A percentile compares a stretch with the other conserved stretches of the same genome.
Conservation (phyloP, 1,140 invertebrate genomes). For the Sarcophaga bullata region DNA sequence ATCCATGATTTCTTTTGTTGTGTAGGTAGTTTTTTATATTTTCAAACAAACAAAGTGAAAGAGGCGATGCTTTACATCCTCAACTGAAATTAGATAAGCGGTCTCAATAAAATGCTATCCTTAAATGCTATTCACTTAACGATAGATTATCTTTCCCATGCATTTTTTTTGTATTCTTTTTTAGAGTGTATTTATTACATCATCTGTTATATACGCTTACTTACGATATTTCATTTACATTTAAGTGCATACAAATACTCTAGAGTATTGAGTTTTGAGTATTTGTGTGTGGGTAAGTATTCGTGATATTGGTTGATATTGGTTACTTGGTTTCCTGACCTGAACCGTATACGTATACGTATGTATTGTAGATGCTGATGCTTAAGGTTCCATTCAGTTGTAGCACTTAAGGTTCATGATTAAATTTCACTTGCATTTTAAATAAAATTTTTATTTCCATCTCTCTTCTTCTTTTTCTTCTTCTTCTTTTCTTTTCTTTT, state of each 20-base stretch:
- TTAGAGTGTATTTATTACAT: not conserved
- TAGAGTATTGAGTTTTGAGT: not conserved
- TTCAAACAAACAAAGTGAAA: too few species aligned
- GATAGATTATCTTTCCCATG: not conserved
- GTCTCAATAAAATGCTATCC: too few species aligned
- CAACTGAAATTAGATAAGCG: too few species aligned
- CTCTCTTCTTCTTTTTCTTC: too few species aligned
- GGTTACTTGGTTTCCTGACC: constrained; percentile 13
- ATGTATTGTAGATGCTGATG: not conserved
- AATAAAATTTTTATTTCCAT: not conserved
- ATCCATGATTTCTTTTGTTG: too few species aligned
- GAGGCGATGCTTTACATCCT: too few species aligned
- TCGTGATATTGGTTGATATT: not conserved
- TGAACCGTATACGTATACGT: too few species aligned
- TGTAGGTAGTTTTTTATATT: too few species aligned
- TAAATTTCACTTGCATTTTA: not conserved
- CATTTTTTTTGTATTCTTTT: not conserved
- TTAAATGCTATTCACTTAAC: not conserved
- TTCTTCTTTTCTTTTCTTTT: too few species aligned
- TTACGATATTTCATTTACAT: not conserved
- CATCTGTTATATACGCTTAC: not conserved
- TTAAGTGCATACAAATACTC: too few species aligned
- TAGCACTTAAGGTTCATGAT: constrained; percentile 17
- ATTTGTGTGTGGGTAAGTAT: not conserved
- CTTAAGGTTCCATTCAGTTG: constrained; percentile 3